Evolutionary conservation across 2,888 invertebrate genomes (phyloP).

Genomic region (Stictocephala bisonia): DNA sequence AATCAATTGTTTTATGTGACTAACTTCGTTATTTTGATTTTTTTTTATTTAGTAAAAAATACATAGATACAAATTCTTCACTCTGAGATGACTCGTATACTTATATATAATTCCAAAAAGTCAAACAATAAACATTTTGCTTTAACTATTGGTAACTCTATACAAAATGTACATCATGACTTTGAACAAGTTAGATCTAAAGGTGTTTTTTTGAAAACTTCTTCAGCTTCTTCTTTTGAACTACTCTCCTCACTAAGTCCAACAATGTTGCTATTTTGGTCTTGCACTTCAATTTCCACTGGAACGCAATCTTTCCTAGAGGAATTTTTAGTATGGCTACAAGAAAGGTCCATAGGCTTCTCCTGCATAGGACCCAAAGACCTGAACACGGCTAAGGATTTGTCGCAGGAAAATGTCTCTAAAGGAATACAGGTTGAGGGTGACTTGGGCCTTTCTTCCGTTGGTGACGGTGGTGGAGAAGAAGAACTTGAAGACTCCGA

Average conservation of each 20-base stretch:
- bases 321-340: constrained; percentile 11
- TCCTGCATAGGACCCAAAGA: constrained; percentile 71
- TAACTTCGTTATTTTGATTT: no score
- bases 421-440: constrained; percentile 61
- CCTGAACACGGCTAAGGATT: constrained; percentile 63
- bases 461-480: constrained; percentile 54
- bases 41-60: no score
- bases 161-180: constrained; percentile 12
- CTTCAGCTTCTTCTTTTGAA: constrained; percentile 18
- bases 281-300: constrained; percentile 3
- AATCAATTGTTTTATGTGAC: no score
- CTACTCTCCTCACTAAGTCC: constrained; percentile 15
- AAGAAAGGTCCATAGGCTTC: constrained; percentile 82
- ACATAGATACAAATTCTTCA: no score
- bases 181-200: constrained; percentile 46
- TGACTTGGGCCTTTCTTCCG: constrained; percentile 56
- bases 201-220: constrained; percentile 33
- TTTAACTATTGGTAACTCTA: constrained; percentile 35
- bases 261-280: constrained; percentile 28
- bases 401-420: constrained; percentile 55
- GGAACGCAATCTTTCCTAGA: neutral
- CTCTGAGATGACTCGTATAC: no score
- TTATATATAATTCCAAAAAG: no score
- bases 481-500: constrained; percentile 43
- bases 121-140: no score